Evolutionary conservation across 2,797 vertebrate genomes (phyloP).

Genomic region (Semotilus atromaculatus): DNA sequence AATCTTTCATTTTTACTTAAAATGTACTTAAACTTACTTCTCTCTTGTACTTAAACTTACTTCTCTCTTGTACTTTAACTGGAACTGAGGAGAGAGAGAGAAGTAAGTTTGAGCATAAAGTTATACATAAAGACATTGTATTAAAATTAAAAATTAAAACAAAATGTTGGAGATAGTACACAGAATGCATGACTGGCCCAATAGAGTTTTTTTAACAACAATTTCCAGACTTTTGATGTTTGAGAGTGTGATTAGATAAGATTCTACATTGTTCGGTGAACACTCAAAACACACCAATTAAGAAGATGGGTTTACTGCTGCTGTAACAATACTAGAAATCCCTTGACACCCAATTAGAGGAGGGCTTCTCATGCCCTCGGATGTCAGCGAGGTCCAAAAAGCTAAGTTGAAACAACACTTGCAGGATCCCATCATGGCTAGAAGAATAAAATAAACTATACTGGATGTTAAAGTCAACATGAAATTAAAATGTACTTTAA

Average conservation of each 20-base stretch:
- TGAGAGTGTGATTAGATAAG: conserved; percentile 43
- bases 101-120: no score
- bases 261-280: conserved; percentile 65
- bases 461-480: background rate
- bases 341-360: conserved; percentile 81
- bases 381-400: conserved; percentile 68
- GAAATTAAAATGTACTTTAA: background rate
- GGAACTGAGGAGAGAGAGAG: no score
- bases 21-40: background rate
- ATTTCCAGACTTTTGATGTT: conserved; percentile 22
- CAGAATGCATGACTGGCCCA: background rate
- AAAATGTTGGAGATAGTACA: background rate
- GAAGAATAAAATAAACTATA: conserved; percentile 56
- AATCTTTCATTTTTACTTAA: background rate
- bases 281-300: conserved; percentile 78
- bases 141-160: background rate
- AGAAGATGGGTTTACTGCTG: conserved; percentile 66
- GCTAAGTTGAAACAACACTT: conserved; percentile 72
- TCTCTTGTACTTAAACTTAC: no score
- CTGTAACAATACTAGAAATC: conserved; percentile 74
- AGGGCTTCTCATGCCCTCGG: conserved; percentile 70
- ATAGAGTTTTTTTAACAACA: background rate
- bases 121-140: background rate
- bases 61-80: no score
- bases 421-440: conserved; percentile 67